Evolutionary conservation across 2,797 vertebrate genomes (phyloP), one percentile per base, ranked within the genome.

Genomic region (Lithobates sylvaticus): DNA sequence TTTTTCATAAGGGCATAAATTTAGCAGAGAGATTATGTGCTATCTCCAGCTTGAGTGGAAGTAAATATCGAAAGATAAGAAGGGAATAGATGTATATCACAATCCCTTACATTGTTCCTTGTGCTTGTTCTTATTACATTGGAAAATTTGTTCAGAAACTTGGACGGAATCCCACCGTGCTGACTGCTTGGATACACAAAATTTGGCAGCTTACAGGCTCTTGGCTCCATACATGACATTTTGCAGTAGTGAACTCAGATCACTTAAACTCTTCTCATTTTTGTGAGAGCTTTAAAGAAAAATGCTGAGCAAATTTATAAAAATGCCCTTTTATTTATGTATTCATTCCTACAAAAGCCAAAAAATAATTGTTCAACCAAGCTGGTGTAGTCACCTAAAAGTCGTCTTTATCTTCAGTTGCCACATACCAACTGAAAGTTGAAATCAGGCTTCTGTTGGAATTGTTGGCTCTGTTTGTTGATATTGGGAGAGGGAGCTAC

Each of bases 201-300:
- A 90, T 88, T 93, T 94, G 91, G 90, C 89, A 77, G 83, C 39
- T 64, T 83, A 64, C 83, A 81, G 90, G 89, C 91, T 94, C 88
- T 93, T 92, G 91, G 89, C 90, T 91, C 85, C 86, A 84, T 68
- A 85, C 89, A 88, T 92, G 92, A 93, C 84, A 93, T 91, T 90
- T 88, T 89, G 88, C 92, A 94, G 93, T 90, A 91, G 90, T 90
- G 89, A 92, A 88, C 86, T 89, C 81, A 89, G 88, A 89, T 90
- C 54, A 84, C 84, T 88, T 87, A 86, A 87, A 85, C 73, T 88
- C 69, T 84, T 77, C 21, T 34, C 18, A 64, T 76, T 84, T 78
- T 67, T 34, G 29, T 73, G 54, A 61, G 42, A 54, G 74, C 47
- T 58, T 76, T 26, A 76, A 54, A 65, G n/a, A 54, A 54, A 3